phyloP scores from a whole-genome alignment of 37 sponge, comb jelly and placozoan species.

The Halisarca cf. caerulea region DNA sequence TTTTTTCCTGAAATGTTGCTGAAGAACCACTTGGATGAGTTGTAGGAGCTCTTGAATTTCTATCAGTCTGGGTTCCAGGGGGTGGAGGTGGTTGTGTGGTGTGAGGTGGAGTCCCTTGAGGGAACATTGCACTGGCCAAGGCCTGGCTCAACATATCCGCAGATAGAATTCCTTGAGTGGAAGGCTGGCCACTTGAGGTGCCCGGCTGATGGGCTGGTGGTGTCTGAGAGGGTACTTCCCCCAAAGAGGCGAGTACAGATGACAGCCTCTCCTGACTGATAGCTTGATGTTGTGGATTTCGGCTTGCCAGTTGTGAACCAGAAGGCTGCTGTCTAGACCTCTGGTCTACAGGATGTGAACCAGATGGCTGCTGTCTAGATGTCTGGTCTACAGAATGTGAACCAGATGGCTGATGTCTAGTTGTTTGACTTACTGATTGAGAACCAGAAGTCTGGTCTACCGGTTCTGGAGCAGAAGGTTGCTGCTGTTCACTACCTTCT shows the following conservation, averaged over 20 bases:
- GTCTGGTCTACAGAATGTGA: not conserved
- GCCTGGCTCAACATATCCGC: not conserved
- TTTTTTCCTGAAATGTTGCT: too few relatives aligned
- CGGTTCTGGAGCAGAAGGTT: constrained; percentile 7
- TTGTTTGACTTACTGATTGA: too few relatives aligned
- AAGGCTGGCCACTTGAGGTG: not conserved
- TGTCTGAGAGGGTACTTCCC: not conserved
- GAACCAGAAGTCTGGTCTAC: too few relatives aligned
- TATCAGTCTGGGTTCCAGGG: not conserved
- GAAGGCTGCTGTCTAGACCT: not conserved
- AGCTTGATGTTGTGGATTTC: not conserved
- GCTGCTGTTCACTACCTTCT: not conserved
- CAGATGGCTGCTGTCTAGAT: constrained; percentile 1
- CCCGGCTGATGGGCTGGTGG: not conserved
- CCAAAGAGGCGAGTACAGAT: constrained; percentile 6
- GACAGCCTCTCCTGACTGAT: not conserved
- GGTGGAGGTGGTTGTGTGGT: too few relatives aligned
- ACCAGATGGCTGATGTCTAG: constrained; percentile 18
- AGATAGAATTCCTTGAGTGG: not conserved
- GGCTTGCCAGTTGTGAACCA: not conserved
- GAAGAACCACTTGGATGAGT: too few relatives aligned
- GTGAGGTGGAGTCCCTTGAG: too few relatives aligned
- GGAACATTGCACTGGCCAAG: not conserved
- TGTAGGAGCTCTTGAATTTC: too few relatives aligned
- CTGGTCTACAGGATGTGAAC: not conserved